Base-by-base conservation (phyloP, 2,797 vertebrate genomes). In the Serranus cabrilla region DNA sequence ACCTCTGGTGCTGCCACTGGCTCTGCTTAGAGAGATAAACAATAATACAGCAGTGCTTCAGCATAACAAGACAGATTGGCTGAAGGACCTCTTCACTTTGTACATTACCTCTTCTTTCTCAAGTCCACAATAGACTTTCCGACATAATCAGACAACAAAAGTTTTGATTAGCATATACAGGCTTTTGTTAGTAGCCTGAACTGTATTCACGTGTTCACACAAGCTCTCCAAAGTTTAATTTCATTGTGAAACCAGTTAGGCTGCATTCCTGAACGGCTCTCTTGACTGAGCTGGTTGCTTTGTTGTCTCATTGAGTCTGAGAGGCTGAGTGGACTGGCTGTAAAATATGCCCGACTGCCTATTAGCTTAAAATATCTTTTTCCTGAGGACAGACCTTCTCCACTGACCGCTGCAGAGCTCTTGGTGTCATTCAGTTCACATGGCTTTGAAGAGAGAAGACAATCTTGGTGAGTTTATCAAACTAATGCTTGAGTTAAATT, bases 381-480 rank as follows among this genome's bases (percentile, higher is more conserved):
- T 14, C 17, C 47, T 39, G 37, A 25, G 10, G 51, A 63, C 6
- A 21, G 20, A 60, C 2, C 69, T 52, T 6, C 27, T 50, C n/a
- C 40, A 37, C 51, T 57, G 74, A 75, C 50, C 23, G 25, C 55
- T 54, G 42, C 0, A 1, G 49, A 64, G 14, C 16, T 45, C 34
- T 46, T 1, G 1, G 1, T 3, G n/a, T 7, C 11, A 10, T 39
- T 40, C 14, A 57, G 7, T 2, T 49, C 11, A 4, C 9, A 18
- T 4, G 4, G 7, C 34, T n/a, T 12, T 12, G 46, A 61, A 59
- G 69, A 46, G 16, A 76, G 37, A 73, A 45, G 9, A 72, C 9
- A 2, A 43, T 31, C 43, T 31, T 0, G 74, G 82, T 91, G 60
- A 84, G 84, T 79, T 25, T 16, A 72, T 68, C 0, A 21, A 51